phyloP scores from a whole-genome alignment of 2,797 vertebrate species.

The Helicolenus hilgendorfi region DNA sequence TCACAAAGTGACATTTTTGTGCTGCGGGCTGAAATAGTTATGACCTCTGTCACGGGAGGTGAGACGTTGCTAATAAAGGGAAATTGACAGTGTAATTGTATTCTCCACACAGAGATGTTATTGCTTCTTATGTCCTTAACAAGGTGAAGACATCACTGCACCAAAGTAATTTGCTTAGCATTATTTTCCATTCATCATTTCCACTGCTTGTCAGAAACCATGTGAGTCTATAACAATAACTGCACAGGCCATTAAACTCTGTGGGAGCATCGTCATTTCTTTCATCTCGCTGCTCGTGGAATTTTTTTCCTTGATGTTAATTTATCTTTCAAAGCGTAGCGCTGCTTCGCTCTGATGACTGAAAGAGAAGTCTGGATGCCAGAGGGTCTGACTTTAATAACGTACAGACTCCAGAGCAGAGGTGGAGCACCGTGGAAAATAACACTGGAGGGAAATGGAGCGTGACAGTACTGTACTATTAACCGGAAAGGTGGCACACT shows the following conservation, averaged over 20 bases:
- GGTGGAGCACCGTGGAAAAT: neutral
- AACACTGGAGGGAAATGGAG: conserved; percentile 4
- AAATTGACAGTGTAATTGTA: conserved; percentile 5
- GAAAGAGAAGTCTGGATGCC: neutral
- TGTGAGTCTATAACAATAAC: neutral
- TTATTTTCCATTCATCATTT: conserved; percentile 9
- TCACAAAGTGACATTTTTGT: neutral
- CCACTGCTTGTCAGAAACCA: neutral
- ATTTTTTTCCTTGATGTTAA: neutral
- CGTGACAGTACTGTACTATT: neutral
- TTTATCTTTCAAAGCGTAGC: neutral
- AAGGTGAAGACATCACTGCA: neutral
- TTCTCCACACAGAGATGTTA: neutral
- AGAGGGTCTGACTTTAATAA: neutral
- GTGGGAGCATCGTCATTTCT: neutral
- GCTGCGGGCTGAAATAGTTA: neutral
- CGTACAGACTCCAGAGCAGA: neutral
- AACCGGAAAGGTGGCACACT: neutral
- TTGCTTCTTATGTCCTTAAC: neutral
- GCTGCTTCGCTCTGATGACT: neutral
- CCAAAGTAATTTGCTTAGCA: neutral
- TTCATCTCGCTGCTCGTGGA: neutral
- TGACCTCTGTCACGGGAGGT: neutral
- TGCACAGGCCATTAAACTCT: neutral
- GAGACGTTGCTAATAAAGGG: conserved; percentile 7